A percentile compares a stretch with the other conserved stretches of the same genome.
Conservation (phyloP, 2,797 vertebrate species). For the Syndactyla subalaris region DNA sequence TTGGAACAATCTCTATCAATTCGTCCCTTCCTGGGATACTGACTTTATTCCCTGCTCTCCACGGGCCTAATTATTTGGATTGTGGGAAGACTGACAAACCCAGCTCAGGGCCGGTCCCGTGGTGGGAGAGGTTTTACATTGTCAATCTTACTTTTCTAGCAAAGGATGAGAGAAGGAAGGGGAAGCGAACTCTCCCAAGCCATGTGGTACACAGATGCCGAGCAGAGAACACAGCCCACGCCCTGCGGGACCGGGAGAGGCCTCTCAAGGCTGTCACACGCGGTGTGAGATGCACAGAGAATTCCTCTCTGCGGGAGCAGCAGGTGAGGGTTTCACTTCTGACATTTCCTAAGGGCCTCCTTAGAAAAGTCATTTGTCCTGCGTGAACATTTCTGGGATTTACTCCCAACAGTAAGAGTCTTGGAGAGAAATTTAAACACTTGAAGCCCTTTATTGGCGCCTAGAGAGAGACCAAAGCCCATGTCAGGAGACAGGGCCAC, state of each 20-base stretch:
- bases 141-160: background rate
- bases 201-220: background rate
- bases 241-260: fast-evolving
- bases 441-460: background rate
- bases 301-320: background rate
- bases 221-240: background rate
- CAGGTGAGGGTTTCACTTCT: background rate
- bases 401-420: background rate
- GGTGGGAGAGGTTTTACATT: background rate
- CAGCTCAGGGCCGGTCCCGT: background rate
- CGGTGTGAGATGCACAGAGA: background rate
- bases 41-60: background rate
- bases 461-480: background rate
- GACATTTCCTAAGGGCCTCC: background rate
- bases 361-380: background rate
- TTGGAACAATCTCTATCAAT: background rate
- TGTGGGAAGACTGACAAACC: background rate
- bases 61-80: background rate
- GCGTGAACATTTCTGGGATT: background rate
- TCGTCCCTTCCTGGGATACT: background rate
- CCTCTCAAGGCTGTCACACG: fast-evolving
- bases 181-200: background rate
- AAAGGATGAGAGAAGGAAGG: background rate
- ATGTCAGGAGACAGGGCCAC: background rate
- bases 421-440: background rate